Base-by-base conservation (phyloP, 2,797 vertebrate species). In the Falco novaeseelandiae region DNA sequence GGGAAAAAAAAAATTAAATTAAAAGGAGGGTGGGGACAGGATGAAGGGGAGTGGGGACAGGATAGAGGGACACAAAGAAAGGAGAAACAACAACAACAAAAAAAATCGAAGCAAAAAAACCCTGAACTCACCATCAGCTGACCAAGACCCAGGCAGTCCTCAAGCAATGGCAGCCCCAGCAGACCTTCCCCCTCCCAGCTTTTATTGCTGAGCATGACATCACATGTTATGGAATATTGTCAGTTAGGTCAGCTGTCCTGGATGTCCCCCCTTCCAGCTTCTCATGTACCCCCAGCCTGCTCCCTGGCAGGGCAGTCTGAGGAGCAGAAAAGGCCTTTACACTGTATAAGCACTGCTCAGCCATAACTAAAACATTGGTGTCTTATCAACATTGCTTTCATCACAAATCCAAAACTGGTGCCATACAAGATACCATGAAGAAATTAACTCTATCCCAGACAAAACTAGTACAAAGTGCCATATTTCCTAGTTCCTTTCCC, bases 281-380 rank as follows among this genome's bases (percentile, higher is more conserved):
- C 46, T 52, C 44, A 21, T 52, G 23, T 18, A 16, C 2, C 7
- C 7, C 15, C 26, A 76, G 12, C 27, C 3, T 17, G 10, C 20
- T 55, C 0, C 0, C 0, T 38, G 7, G 18, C 2, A 0, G n/a
- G 52, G 1, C 17, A 3, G 4, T 1, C 1, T 21, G 25, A 51
- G 44, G 6, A 76, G 6, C 21, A 71, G 52, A 46, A 88, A 80
- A 76, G 6, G 4, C 10, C 36, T 65, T 61, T 63, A 18, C 3
- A 0, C 27, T 81, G 8, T 15, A 29, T 38, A 12, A 15, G 2
- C 0, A 0, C 15, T 71, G 51, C 40, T n/a, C n/a, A 66, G 16
- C 18, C 46, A 8, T 42, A 27, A 26, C 5, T 2, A 44, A 90
- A 88, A 58, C 8, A 32, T 34, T 3, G 1, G 1, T 34, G 18